Evolutionary conservation across 2,888 invertebrate species (phyloP).

Genomic region (Monochamus alternatus): DNA sequence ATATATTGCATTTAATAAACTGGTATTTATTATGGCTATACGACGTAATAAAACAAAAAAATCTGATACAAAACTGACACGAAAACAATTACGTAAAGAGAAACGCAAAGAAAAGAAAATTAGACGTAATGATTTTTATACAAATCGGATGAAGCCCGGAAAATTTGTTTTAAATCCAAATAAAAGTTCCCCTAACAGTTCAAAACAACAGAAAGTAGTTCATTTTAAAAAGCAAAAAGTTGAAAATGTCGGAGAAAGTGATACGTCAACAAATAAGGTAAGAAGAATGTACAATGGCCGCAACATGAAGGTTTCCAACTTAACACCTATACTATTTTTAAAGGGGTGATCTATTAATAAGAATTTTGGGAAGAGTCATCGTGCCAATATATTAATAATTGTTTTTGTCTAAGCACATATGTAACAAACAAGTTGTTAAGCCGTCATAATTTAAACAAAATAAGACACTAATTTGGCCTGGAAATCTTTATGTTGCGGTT

Average conservation of each 20-base stretch:
- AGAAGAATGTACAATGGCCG: neutral
- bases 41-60: conserved; percentile 34
- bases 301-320: too few species aligned
- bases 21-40: conserved; percentile 26
- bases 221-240: conserved; percentile 3
- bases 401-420: too few species aligned
- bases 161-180: conserved; percentile 56
- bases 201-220: conserved; percentile 20
- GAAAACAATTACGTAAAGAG: conserved; percentile 84
- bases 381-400: too few species aligned
- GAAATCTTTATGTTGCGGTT: too few species aligned
- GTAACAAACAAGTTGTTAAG: too few species aligned
- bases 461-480: too few species aligned
- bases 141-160: conserved; percentile 65
- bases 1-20: neutral
- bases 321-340: too few species aligned
- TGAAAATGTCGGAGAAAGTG: conserved; percentile 15
- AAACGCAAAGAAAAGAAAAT: conserved; percentile 81
- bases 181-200: conserved; percentile 20
- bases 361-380: too few species aligned
- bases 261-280: conserved; percentile 25
- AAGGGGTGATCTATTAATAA: too few species aligned
- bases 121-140: conserved; percentile 71
- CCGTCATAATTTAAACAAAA: too few species aligned
- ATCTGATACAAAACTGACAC: conserved; percentile 42